Percentiles rank a stretch among this genome's conserved stretches.
phyloP scores from a whole-genome alignment of 2,797 vertebrate species.

The Channallabes apus region DNA sequence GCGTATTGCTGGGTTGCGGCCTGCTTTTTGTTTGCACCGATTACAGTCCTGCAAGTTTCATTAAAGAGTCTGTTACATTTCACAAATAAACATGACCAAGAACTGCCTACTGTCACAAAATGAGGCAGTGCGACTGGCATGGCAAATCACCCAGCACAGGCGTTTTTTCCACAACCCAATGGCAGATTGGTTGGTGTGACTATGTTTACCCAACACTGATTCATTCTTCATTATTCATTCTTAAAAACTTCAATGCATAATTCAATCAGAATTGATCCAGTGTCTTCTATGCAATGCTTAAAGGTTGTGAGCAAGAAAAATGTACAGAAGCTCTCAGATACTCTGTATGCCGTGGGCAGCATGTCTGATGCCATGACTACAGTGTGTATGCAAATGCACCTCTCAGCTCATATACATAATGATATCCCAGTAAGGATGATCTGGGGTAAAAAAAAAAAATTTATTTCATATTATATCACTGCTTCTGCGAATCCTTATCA shows the following conservation, averaged over 20 bases:
- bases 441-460: background rate
- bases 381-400: background rate
- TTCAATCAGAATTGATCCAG: background rate
- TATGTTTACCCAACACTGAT: background rate
- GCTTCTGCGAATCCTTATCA: background rate
- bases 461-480: background rate
- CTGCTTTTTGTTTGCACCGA: background rate
- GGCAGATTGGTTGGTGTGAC: background rate
- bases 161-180: background rate
- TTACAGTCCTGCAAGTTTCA: background rate
- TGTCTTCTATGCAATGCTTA: background rate
- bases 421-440: background rate
- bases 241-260: background rate
- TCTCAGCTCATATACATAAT: conserved; percentile 2
- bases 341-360: background rate
- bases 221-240: background rate
- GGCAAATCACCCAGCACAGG: background rate
- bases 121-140: background rate
- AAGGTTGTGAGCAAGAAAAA: background rate
- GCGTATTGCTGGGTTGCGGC: background rate
- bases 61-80: background rate
- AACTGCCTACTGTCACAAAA: background rate
- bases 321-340: background rate
- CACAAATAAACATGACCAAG: background rate
- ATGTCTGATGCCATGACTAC: background rate